Base-by-base conservation (phyloP, 1,140 invertebrate genomes). In the Hycleus phaleratus region DNA sequence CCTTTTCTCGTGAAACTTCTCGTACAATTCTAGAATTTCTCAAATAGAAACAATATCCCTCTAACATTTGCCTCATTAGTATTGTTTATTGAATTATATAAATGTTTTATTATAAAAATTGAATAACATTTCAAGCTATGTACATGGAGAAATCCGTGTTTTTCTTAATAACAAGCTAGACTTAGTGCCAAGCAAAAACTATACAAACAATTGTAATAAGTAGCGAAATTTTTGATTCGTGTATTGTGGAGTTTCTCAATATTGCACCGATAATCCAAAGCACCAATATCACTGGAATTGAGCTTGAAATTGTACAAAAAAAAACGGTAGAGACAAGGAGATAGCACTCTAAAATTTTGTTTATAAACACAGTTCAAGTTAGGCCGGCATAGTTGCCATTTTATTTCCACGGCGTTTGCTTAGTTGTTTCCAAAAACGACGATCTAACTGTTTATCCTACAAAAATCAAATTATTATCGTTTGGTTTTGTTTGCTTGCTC, bases 351-450 rank as follows among this genome's bases (percentile, higher is more conserved):
- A 1, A 18, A 18, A 18, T 18, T 18, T 18, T 18, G 18, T 18
- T 18, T 18, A 18, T 18, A 18, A 18, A 18, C 38, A 40, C 38
- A 11, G 9, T 47, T 10, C 26, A 47, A 38, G 2, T 47, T 70
- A 71, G 68, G 70, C 69, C 69, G 68, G 59, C 46, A 59, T 38
- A 38, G 64, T 67, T 59, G 57, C 42, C 51, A 55, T 39, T 64
- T 66, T 68, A 52, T 62, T 61, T 67, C 77, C 71, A 63, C 78
- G 71, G 63, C 78, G 68, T 72, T 76, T 79, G 49, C 75, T 79
- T 58, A 80, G 71, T 59, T 80, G 78, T 61, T 77, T 79, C 78
- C 78, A 79, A 56, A 80, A 74, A 56, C 78, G 72, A 50, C 78
- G 72, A 64, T 80, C 78, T 49, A 71, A 67, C 59, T 76, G 78